Evolutionary conservation across 2,888 invertebrate genomes (phyloP).

Genomic region (Sclerodermus sp.): DNA sequence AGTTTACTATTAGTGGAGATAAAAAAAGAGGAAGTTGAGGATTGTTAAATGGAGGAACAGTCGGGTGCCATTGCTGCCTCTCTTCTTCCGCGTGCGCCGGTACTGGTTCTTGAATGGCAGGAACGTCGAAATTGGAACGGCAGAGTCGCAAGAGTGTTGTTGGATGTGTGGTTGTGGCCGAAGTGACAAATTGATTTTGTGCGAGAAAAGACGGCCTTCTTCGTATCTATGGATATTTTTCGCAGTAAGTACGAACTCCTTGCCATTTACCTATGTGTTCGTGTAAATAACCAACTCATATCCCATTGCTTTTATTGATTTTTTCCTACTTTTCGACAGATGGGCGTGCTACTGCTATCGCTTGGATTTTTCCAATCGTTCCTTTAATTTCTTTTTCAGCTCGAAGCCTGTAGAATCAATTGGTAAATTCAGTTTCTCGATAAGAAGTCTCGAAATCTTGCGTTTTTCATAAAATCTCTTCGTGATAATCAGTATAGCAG

Average conservation of each 20-base stretch:
- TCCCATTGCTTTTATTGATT: constrained; percentile 38
- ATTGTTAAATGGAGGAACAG: no score
- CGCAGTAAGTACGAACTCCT: constrained; percentile 34
- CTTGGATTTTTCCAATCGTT: constrained; percentile 19
- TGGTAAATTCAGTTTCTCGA: no score
- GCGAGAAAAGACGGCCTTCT: constrained; percentile 19
- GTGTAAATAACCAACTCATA: background rate
- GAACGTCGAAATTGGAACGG: constrained; percentile 39
- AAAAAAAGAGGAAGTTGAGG: no score
- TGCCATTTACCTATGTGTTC: background rate
- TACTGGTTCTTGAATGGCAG: constrained; percentile 25
- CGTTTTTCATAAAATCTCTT: no score
- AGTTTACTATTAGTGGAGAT: no score
- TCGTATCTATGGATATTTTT: constrained; percentile 40
- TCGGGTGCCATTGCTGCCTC: no score
- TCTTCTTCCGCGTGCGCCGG: background rate
- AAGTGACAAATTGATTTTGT: constrained; percentile 48
- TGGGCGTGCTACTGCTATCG: constrained; percentile 45
- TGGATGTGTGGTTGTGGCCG: constrained; percentile 42
- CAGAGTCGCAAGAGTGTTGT: constrained; percentile 48
- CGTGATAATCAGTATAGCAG: no score
- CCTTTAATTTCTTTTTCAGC: constrained; percentile 9
- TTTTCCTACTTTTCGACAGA: constrained; percentile 29
- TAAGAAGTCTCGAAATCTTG: no score
- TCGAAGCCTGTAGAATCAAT: no score